Conservation (phyloP, 2,888 invertebrate genomes). For the Heliothis peltigera region DNA sequence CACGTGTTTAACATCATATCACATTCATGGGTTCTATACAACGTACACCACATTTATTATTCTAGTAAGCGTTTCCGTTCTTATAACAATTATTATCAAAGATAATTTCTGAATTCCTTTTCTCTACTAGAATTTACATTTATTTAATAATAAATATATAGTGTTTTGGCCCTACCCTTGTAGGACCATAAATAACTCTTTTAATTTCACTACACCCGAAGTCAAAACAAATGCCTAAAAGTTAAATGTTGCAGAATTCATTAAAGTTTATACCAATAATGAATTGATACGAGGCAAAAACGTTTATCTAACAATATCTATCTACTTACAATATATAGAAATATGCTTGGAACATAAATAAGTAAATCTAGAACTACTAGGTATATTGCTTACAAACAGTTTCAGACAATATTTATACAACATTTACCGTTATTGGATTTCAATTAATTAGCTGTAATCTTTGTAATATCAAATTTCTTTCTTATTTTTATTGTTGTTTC, state of each 20-base stretch:
- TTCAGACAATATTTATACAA: conserved; percentile 39
- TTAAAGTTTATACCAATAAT: conserved; percentile 27
- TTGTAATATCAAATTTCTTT: conserved; percentile 36
- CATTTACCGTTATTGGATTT: conserved; percentile 29
- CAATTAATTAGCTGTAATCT: conserved; percentile 27
- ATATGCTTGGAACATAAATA: conserved; percentile 27
- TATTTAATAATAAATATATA: conserved; percentile 44
- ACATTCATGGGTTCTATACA: conserved; percentile 84
- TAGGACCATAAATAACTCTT: conserved; percentile 29
- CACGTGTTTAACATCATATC: conserved; percentile 86
- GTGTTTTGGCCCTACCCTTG: conserved; percentile 11
- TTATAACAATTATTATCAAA: conserved; percentile 85
- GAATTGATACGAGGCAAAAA: conserved; percentile 32
- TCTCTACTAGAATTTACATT: conserved; percentile 54
- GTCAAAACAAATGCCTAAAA: conserved; percentile 32
- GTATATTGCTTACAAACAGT: conserved; percentile 45
- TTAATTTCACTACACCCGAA: conserved; percentile 26
- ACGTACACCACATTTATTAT: conserved; percentile 78
- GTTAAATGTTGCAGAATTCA: conserved; percentile 30
- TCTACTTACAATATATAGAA: conserved; percentile 26
- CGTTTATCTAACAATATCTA: conserved; percentile 38
- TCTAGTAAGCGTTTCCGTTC: conserved; percentile 89
- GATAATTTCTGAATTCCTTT: conserved; percentile 63
- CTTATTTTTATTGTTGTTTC: conserved; percentile 15
- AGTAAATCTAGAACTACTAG: conserved; percentile 31